Conservation (phyloP, 2,113 vertebrate species). For the Oncorhynchus tshawytscha region DNA sequence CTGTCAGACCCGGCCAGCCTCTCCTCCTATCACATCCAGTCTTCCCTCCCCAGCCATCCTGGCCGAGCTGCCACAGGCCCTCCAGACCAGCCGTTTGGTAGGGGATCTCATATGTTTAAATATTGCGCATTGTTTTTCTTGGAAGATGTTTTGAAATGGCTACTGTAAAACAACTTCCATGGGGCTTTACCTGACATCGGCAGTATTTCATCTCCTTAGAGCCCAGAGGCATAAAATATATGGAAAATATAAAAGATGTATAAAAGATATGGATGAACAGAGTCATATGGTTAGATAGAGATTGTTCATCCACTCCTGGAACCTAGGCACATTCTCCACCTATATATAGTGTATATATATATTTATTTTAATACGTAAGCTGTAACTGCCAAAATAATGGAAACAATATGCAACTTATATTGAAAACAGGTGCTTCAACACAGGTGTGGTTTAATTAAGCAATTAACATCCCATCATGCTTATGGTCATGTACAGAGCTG, state of each 20-base stretch:
- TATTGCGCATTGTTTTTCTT: conserved; percentile 55
- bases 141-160: conserved; percentile 51
- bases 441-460: too few relatives aligned
- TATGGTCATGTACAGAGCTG: too few relatives aligned
- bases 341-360: too few relatives aligned
- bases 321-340: neutral
- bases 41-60: conserved; percentile 25
- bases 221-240: neutral
- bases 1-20: conserved; percentile 51
- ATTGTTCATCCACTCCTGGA: conserved; percentile 26
- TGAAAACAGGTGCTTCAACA: too few relatives aligned
- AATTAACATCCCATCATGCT: too few relatives aligned
- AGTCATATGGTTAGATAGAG: conserved; percentile 38
- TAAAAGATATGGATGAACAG: conserved; percentile 38
- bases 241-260: too few relatives aligned
- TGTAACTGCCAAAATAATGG: too few relatives aligned
- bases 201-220: conserved; percentile 60
- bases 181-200: conserved; percentile 57
- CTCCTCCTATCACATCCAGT: conserved; percentile 48
- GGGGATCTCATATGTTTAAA: conserved; percentile 71
- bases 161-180: conserved; percentile 70
- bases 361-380: too few relatives aligned
- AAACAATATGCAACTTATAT: too few relatives aligned
- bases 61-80: conserved; percentile 14
- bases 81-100: conserved; percentile 53